Evolutionary conservation across 2,113 vertebrate species (phyloP).

Genomic region (Calyptommatus sinebrachiatus): DNA sequence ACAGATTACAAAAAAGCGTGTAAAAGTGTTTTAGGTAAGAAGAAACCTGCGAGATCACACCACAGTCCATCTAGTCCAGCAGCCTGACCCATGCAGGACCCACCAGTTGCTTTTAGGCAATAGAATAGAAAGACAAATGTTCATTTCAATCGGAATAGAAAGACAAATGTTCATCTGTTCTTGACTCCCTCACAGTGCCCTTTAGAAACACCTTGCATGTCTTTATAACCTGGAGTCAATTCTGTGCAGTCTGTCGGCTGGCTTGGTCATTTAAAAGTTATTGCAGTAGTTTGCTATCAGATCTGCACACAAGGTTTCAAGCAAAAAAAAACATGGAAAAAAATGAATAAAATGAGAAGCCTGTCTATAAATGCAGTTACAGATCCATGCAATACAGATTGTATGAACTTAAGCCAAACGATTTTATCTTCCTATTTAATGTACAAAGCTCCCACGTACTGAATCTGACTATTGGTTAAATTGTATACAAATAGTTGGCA

Average conservation of each 20-base stretch:
- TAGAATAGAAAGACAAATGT: too few species aligned
- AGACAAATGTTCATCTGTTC: too few species aligned
- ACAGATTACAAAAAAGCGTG: too few species aligned
- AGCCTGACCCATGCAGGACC: too few species aligned
- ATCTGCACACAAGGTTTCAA: not conserved
- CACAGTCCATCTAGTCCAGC: too few species aligned
- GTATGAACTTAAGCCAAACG: slow-evolving; percentile 37
- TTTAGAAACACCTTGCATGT: too few species aligned
- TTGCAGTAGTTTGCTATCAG: not conserved
- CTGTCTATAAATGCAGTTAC: slow-evolving; percentile 37
- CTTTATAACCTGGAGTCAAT: not conserved
- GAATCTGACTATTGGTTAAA: slow-evolving; percentile 19
- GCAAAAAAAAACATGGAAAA: not conserved
- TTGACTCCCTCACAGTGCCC: too few species aligned
- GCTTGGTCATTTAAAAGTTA: not conserved
- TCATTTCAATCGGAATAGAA: too few species aligned
- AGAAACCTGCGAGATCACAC: too few species aligned
- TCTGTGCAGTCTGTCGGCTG: accelerated
- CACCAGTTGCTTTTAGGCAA: too few species aligned
- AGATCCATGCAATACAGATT: slow-evolving; percentile 40
- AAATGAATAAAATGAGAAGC: not conserved
- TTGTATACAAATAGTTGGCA: slow-evolving; percentile 52
- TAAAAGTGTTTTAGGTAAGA: too few species aligned
- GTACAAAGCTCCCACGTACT: slow-evolving; percentile 51
- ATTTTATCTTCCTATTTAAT: slow-evolving; percentile 48